Base-by-base conservation (phyloP, 2,888 invertebrate genomes). In the Archips crataeganus region DNA sequence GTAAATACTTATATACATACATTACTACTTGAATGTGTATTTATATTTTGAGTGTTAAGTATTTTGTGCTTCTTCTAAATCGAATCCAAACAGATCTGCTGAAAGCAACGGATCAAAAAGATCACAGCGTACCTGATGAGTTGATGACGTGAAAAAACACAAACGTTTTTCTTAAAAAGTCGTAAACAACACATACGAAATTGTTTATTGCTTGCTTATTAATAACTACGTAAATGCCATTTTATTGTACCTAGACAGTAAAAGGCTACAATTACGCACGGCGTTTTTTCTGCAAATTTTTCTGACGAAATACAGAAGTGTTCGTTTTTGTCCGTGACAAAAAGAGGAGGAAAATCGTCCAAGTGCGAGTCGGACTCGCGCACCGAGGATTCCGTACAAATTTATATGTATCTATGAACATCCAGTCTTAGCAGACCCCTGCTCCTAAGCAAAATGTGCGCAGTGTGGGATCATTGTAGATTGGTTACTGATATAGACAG, bases 181-280 rank as follows among this genome's bases (percentile, higher is more conserved):
- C 23, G 23, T 54, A 2, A 54, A 54, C 23, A 54, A 11, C 57
- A 57, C 32, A 1, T 57, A 11, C 32, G 32, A 3, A 3, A 39
- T 3, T 57, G 32, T 57, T 57, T 57, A 57, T 57, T 57, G 11
- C 57, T 32, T 54, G 54, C 57, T 10, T 10, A 10, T 57, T 57
- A 57, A 57, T 57, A 2, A 57, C 10, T 57, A 4, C 57, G 32
- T 32, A 32, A 32, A 32, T 32, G 32, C 11, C 11, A 5, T 10
- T 57, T 57, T 57, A 32, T 57, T 57, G 57, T 57, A n/a, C n/a
- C n/a, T n/a, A 57, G 32, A 32, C 11, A 57, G 32, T 57, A 57
- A 57, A 57, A 54, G 9, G 9, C 54, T 57, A 2, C 10, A 11
- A 9, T 32, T 57, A 32, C 57, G 57, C 32, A 57, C 32, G 10